These are phyloP conservation scores for Tragelaphus buxtoni DNA, from an alignment of 2,113 vertebrate genomes.

Conservation along the genomic window DNA sequence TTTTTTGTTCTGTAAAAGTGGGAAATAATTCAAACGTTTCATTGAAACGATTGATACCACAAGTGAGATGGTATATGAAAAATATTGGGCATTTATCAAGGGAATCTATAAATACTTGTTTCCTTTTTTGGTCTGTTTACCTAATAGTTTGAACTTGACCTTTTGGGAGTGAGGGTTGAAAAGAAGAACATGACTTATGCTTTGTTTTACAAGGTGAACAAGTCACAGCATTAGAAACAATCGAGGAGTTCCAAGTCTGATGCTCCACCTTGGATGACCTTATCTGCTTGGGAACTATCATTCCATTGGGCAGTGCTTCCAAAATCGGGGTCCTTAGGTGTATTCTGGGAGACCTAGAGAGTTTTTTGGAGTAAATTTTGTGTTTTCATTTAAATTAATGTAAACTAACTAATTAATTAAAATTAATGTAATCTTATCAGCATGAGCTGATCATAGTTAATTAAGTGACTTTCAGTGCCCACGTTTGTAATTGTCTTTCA, in stretches of 20 bases:
- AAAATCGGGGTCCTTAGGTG: neutral
- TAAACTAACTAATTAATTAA: neutral
- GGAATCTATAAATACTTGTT: neutral
- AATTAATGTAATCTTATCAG: neutral
- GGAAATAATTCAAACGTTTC: neutral
- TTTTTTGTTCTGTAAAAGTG: neutral
- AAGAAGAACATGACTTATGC: neutral
- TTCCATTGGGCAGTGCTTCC: neutral
- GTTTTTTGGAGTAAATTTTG: neutral
- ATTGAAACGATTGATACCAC: neutral
- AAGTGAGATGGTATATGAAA: neutral
- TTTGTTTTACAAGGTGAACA: conserved; percentile 17
- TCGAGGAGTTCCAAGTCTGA: neutral
- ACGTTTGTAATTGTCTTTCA: neutral
- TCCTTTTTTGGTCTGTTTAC: conserved; percentile 20
- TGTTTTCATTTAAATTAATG: neutral
- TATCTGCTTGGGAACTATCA: neutral
- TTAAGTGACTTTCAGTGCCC: neutral
- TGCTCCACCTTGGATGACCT: neutral
- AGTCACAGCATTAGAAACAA: neutral
- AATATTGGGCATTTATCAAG: neutral
- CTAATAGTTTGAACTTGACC: neutral
- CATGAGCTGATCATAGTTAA: neutral
- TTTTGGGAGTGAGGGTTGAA: neutral
- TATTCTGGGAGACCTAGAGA: neutral